Conservation (phyloP, 2,113 vertebrate genomes). For the Hypanus sabinus region DNA sequence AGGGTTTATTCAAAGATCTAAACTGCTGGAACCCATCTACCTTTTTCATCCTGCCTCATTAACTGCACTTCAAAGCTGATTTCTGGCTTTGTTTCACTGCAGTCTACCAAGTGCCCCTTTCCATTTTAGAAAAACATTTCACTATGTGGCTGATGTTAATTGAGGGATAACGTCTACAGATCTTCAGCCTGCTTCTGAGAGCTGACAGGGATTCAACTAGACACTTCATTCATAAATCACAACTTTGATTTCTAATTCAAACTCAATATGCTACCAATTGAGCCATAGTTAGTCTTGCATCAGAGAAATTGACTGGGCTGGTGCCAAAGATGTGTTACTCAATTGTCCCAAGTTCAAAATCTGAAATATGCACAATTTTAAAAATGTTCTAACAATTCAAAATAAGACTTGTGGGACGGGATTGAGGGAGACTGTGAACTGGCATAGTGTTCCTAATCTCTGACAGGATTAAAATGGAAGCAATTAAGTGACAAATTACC, state of each 20-base stretch:
- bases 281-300: too few species aligned
- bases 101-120: not conserved
- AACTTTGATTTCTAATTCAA: too few species aligned
- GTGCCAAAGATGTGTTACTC: not conserved
- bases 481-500: conserved; percentile 52
- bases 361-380: not conserved
- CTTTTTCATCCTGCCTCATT: not conserved
- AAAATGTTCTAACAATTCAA: not conserved
- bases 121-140: not conserved
- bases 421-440: not conserved
- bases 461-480: not conserved
- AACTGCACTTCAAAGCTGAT: not conserved
- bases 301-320: not conserved
- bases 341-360: not conserved
- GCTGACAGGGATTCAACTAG: too few species aligned
- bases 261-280: too few species aligned
- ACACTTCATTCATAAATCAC: too few species aligned
- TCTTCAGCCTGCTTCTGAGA: too few species aligned
- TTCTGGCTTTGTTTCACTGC: not conserved
- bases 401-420: not conserved
- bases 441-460: not conserved
- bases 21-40: not conserved
- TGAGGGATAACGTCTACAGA: too few species aligned
- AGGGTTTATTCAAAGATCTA: not conserved
- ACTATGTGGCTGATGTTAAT: not conserved